These are phyloP conservation scores for Neuroterus valhalla DNA, from an alignment of 1,140 invertebrate species.

Conservation along the genomic window DNA sequence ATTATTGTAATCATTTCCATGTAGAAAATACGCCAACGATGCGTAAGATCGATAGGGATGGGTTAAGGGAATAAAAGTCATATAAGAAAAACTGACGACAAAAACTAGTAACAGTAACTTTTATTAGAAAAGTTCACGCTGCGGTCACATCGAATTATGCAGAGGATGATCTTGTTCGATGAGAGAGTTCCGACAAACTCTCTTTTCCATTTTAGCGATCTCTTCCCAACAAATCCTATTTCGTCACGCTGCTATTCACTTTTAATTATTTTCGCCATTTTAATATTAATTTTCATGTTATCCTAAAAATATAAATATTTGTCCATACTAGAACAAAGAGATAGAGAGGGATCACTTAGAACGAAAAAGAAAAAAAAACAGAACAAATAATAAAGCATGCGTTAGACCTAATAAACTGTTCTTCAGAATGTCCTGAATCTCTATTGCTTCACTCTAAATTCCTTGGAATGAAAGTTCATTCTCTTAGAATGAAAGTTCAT, in stretches of 20 bases:
- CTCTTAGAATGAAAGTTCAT: no score
- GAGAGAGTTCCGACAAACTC: constrained; percentile 5
- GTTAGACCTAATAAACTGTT: no score
- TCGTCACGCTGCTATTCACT: neutral
- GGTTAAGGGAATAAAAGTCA: neutral
- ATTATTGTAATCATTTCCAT: neutral
- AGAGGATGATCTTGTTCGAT: constrained; percentile 39
- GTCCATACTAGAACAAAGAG: no score
- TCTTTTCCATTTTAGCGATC: neutral
- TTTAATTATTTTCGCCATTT: neutral
- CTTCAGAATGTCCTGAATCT: no score
- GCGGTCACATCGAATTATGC: constrained; percentile 52
- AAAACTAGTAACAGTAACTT: constrained; percentile 54
- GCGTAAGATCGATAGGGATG: neutral
- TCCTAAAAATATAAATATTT: no score
- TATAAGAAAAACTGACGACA: neutral
- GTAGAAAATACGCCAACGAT: neutral
- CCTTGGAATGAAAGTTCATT: no score
- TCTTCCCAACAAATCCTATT: neutral
- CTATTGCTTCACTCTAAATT: no score
- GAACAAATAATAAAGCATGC: no score
- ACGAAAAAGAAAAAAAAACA: no score
- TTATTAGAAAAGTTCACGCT: constrained; percentile 64
- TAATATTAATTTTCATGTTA: no score
- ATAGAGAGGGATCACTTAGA: no score